Evolutionary conservation across 2,888 invertebrate genomes (phyloP), one percentile per base, ranked within the genome.

Genomic region (Rhodophaea formosa): DNA sequence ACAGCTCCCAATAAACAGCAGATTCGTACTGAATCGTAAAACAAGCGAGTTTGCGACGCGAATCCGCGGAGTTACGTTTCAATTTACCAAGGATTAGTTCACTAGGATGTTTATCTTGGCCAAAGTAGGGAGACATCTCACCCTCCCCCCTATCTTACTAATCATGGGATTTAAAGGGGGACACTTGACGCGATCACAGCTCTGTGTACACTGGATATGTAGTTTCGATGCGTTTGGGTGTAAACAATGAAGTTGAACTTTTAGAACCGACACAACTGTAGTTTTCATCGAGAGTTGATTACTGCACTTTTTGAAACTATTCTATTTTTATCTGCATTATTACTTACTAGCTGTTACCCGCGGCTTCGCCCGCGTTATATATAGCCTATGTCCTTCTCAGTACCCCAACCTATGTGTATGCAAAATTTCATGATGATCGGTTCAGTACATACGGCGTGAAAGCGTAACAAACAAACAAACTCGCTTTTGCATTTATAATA

Each of bases 71-170:
- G 70, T 72, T 71, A 74, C 71, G 71, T 77, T 79, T 77, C 77
- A 79, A 79, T 81, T 80, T 77, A 75, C 74, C 58, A 65, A 62
- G 73, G 77, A 78, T 80, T 77, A 74, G 73, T 70, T 61, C 64
- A 62, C 66, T 66, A 59, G 61, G 62, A 61, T 66, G 62, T 62
- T 59, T 60, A 59, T 60, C 58, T 44, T 53, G 47, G 57, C 72
- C 70, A 72, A 53, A 29, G 39, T 59, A 56, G 52, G 16, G n/a
- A 62, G 64, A 67, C 44, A 23, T 16, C 16, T 15, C 39, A 65
- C 57, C 53, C 58, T 58, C 45, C 16, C 44, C 46, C 42, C 12
- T n/a, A 61, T 47, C 54, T 10, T 47, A 52, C 47, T 52, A 43
- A 52, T 56, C 35, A 43, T 15, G 57, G 54, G 32, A 30, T 16